These are phyloP conservation scores for Solea solea DNA, from an alignment of 2,113 vertebrate genomes.

Conservation along the genomic window DNA sequence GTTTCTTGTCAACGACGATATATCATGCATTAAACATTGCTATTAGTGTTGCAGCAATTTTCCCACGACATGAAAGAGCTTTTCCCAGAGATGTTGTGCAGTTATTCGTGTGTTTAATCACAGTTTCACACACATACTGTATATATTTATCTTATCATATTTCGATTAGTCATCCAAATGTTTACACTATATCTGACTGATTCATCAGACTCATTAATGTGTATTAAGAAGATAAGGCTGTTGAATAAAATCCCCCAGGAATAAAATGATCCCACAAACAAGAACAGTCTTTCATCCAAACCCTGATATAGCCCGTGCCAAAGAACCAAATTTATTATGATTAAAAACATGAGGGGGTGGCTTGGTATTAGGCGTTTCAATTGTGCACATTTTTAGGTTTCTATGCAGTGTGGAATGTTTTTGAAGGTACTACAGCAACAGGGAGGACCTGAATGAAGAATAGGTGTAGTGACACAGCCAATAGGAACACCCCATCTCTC, in stretches of 20 bases:
- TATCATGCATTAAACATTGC: constrained; percentile 21
- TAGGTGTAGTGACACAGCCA: no score
- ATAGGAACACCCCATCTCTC: no score
- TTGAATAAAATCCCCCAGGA: background rate
- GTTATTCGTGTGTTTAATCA: background rate
- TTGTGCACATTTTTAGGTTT: no score
- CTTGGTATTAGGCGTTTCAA: no score
- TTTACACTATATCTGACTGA: background rate
- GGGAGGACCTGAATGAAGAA: no score
- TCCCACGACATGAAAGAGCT: background rate
- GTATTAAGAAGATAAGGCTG: background rate
- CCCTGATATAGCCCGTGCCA: no score
- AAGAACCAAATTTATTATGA: no score
- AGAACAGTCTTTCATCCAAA: no score
- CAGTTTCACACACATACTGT: background rate
- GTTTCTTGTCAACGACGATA: background rate
- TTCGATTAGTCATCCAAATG: background rate
- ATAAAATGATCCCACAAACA: no score
- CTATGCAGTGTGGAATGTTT: no score
- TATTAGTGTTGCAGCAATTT: background rate
- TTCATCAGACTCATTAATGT: background rate
- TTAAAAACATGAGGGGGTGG: no score
- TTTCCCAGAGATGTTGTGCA: background rate
- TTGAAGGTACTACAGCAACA: no score
- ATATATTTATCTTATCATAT: background rate